Base-by-base conservation (phyloP, 2,888 invertebrate species). In the Diachrysia chrysitis region DNA sequence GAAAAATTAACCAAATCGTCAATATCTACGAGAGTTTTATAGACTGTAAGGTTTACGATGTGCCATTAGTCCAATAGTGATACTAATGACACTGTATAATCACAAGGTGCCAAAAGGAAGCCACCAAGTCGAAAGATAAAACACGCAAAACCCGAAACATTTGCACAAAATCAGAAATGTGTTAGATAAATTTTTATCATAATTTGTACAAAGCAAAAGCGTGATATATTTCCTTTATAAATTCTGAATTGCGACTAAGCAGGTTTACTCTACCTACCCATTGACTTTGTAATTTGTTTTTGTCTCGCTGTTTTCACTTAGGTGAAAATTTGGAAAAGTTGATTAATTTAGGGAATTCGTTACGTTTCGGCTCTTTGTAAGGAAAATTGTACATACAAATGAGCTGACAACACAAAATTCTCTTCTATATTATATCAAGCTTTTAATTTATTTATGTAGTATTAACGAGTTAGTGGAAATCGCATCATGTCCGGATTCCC, bases 341-440 rank as follows among this genome's bases (percentile, higher is more conserved):
- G 63, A 76, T 76, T 78, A 80, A 80, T 80, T 69, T 62, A 5
- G 62, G 64, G 62, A 63, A 75, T 68, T 64, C 73, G 63, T 78
- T 75, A 61, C 60, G 46, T 51, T 78, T 59, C 51, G 56, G 29
- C n/a, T 53, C 68, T 68, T 64, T 64, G 54, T 63, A 37, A 73
- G 53, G 73, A 64, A 78, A 78, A 73, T 73, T 68, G 59, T 51
- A 64, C 78, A 73, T 68, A 78, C 53, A 57, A 74, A 73, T 62
- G 53, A 58, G 55, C 42, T 73, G 73, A 77, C 72, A 78, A 66
- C 25, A 51, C n/a, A 25, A 54, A 51, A 51, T 63, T 14, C 58
- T 29, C 29, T 58, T 58, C 23, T 0, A n/a, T 48, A 42, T 54
- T 46, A 16, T 7, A 29, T 2, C 32, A 51, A 29, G 19, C 56